phyloP scores from a whole-genome alignment of 2,797 vertebrate genomes.

The Myiotriccus ornatus region DNA sequence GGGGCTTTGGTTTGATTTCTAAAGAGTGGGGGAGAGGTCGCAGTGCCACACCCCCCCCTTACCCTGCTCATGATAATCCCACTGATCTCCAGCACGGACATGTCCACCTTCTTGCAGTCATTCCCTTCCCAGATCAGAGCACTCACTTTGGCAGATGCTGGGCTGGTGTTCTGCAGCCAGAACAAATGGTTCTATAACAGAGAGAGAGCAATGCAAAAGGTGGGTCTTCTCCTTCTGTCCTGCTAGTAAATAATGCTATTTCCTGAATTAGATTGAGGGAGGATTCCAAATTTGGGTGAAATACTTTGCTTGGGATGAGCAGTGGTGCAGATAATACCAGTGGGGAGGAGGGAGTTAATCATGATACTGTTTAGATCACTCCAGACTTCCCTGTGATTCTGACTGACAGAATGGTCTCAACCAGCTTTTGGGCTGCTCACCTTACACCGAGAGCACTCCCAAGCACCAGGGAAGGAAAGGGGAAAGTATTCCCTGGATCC shows the following conservation, averaged over 20 bases:
- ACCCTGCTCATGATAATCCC: conserved; percentile 96
- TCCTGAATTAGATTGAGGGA: background rate
- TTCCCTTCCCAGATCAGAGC: conserved; percentile 97
- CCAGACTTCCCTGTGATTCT: rapidly evolving
- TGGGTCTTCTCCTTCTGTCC: background rate
- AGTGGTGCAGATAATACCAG: rapidly evolving
- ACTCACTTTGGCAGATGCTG: conserved; percentile 91
- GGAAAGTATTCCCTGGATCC: rapidly evolving
- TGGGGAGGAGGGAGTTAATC: background rate
- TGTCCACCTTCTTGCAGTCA: conserved; percentile 96
- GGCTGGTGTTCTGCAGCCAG: conserved; percentile 94
- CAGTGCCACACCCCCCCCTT: background rate
- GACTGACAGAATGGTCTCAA: background rate
- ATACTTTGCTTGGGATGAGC: background rate
- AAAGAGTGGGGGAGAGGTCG: rapidly evolving
- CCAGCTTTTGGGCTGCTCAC: background rate
- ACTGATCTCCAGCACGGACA: conserved; percentile 97
- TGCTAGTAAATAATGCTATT: background rate
- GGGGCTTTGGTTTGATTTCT: background rate
- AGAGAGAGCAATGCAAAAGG: background rate
- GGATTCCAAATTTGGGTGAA: background rate
- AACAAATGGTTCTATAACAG: conserved; percentile 85
- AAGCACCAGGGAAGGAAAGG: rapidly evolving
- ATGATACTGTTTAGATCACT: background rate
- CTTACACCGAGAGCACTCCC: background rate